These are phyloP conservation scores for Heliconius nattereri DNA, from an alignment of 1,140 invertebrate species.

Conservation along the genomic window DNA sequence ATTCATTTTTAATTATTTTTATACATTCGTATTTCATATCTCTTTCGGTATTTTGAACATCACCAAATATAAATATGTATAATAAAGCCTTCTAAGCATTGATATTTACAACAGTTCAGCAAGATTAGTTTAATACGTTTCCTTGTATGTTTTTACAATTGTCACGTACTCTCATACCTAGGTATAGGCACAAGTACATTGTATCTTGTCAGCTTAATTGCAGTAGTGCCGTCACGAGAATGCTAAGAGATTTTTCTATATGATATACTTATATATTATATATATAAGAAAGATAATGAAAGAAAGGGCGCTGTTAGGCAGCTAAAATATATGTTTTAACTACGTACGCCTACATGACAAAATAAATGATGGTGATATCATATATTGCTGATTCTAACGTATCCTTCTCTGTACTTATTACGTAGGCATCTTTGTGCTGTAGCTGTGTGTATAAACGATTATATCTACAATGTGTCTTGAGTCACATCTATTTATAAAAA, in stretches of 20 bases:
- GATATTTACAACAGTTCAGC: background rate
- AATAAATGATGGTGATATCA: constrained; percentile 54
- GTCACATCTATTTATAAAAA: constrained; percentile 9
- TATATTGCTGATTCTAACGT: constrained; percentile 37
- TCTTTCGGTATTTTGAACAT: background rate
- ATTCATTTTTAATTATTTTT: background rate
- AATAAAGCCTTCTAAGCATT: background rate
- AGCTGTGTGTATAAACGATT: constrained; percentile 10
- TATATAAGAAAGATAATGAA: background rate
- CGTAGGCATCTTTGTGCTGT: constrained; percentile 33
- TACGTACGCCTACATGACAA: constrained; percentile 43
- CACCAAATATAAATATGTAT: background rate
- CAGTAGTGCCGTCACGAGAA: background rate
- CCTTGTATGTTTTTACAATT: constrained; percentile 19
- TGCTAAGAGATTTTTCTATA: background rate
- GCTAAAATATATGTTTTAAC: background rate
- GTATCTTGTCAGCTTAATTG: constrained; percentile 24
- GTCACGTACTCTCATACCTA: constrained; percentile 23
- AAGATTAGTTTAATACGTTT: background rate
- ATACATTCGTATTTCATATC: background rate
- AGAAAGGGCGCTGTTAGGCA: background rate
- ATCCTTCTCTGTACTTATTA: constrained; percentile 45
- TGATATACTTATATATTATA: too few species aligned
- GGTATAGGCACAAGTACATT: background rate
- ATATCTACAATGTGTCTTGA: background rate